A percentile compares a stretch with the other conserved stretches of the same genome.
phyloP scores from a whole-genome alignment of 2,113 vertebrate genomes.

The Psammodynastes pulverulentus region DNA sequence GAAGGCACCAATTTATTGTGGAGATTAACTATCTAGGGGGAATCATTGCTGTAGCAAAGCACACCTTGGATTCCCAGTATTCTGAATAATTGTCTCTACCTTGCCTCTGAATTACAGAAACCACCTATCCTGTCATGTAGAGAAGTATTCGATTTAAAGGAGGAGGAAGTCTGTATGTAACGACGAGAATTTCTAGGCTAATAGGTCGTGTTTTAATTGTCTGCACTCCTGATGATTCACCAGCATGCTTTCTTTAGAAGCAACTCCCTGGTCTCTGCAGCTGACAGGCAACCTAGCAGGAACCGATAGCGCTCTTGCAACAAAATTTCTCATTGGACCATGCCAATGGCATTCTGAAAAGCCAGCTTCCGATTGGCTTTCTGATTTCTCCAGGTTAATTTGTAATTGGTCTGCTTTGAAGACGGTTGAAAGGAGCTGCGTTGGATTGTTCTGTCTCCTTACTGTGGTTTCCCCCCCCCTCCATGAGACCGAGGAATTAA shows the following conservation, averaged over 20 bases:
- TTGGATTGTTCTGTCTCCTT: background rate
- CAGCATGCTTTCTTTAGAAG: background rate
- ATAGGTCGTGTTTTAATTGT: background rate
- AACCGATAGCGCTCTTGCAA: background rate
- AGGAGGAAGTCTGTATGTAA: background rate
- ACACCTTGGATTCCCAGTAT: background rate
- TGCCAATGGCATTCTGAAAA: background rate
- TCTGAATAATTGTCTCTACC: background rate
- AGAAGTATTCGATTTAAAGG: background rate
- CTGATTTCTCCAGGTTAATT: background rate
- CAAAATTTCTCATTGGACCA: background rate
- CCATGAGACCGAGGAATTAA: background rate
- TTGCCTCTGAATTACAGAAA: background rate
- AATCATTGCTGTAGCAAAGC: background rate
- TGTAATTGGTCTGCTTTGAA: background rate
- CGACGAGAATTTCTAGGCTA: background rate
- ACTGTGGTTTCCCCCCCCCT: background rate
- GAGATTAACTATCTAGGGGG: too few species aligned
- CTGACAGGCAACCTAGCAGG: background rate
- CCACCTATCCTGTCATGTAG: too few species aligned
- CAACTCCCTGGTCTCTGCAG: background rate
- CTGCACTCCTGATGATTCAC: background rate
- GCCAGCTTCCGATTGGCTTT: background rate
- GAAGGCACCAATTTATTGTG: background rate
- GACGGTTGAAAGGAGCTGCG: background rate